A percentile compares a stretch with the other conserved stretches of the same genome.
These are phyloP conservation scores for Anoplophora glabripennis DNA, from an alignment of 1,140 invertebrate species.

Conservation along the genomic window DNA sequence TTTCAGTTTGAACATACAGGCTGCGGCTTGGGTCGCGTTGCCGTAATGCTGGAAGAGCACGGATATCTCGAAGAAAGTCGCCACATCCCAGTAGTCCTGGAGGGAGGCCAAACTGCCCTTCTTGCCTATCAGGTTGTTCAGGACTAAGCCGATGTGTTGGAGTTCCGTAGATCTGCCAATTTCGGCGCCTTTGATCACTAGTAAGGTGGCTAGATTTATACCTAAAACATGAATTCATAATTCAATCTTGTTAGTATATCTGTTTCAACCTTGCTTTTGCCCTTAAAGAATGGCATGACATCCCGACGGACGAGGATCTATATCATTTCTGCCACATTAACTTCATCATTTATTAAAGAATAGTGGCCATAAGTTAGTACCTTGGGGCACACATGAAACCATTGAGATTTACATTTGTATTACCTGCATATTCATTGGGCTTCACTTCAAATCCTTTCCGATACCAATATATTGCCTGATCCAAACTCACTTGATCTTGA, in stretches of 20 bases:
- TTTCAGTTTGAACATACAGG: conserved; percentile 98
- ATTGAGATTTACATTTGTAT: neutral
- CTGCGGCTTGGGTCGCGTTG: conserved; percentile 96
- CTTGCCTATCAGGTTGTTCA: conserved; percentile 97
- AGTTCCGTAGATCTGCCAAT: conserved; percentile 89
- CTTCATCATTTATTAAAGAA: no score
- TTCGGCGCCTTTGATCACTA: conserved; percentile 97
- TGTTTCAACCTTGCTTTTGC: no score
- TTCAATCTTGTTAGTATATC: no score
- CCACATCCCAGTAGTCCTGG: conserved; percentile 99
- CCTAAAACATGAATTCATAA: no score
- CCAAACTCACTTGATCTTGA: conserved; percentile 81
- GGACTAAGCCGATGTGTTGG: conserved; percentile 86
- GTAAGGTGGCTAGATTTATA: conserved; percentile 95
- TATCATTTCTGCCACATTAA: no score
- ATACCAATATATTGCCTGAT: conserved; percentile 97
- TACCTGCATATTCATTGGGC: conserved; percentile 95
- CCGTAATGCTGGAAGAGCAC: conserved; percentile 96
- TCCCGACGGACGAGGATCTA: no score
- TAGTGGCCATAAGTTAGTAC: no score
- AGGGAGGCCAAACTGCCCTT: conserved; percentile 92
- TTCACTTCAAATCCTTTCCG: conserved; percentile 96
- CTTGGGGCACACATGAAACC: no score
- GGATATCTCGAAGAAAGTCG: conserved; percentile 99
- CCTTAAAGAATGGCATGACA: no score